A percentile compares a stretch with the other conserved stretches of the same genome.
These are phyloP conservation scores for Montipora efflorescens DNA, from an alignment of 64 coral and sea anemone species.

Conservation along the genomic window DNA sequence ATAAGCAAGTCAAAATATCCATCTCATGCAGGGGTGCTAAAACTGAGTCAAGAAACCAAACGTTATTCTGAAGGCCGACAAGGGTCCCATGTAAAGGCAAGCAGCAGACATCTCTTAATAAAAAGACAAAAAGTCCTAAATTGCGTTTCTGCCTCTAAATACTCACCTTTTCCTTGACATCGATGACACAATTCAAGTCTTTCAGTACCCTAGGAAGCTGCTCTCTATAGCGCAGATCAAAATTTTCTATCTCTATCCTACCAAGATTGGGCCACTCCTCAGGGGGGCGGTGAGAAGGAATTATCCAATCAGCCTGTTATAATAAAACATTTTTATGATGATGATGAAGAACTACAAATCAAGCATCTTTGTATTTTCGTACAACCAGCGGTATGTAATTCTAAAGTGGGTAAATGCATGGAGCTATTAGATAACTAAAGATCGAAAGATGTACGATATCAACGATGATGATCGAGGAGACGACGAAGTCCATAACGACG, in stretches of 20 bases:
- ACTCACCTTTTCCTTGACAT: conserved; percentile 38
- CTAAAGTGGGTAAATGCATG: too few relatives aligned
- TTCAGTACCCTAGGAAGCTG: conserved; percentile 55
- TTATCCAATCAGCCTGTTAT: conserved; percentile 51
- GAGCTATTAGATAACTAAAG: too few relatives aligned
- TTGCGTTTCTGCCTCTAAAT: neutral
- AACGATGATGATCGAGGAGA: too few relatives aligned
- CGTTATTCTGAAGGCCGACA: neutral
- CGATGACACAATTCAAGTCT: conserved; percentile 43
- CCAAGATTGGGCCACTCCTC: conserved; percentile 68
- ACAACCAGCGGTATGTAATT: too few relatives aligned
- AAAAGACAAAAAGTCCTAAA: too few relatives aligned
- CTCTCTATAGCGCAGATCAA: conserved; percentile 75
- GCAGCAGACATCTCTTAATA: neutral
- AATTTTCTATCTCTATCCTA: conserved; percentile 46
- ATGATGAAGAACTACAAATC: too few relatives aligned
- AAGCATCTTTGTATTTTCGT: too few relatives aligned
- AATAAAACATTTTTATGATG: neutral
- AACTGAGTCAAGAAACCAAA: too few relatives aligned
- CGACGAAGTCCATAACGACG: too few relatives aligned
- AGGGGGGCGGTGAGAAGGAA: conserved; percentile 45
- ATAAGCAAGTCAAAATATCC: too few relatives aligned
- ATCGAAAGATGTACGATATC: too few relatives aligned
- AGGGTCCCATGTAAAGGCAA: neutral
- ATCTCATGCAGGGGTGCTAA: too few relatives aligned